Evolutionary conservation across 2,888 invertebrate genomes (phyloP).

Genomic region (Hypselothyrea guttata): DNA sequence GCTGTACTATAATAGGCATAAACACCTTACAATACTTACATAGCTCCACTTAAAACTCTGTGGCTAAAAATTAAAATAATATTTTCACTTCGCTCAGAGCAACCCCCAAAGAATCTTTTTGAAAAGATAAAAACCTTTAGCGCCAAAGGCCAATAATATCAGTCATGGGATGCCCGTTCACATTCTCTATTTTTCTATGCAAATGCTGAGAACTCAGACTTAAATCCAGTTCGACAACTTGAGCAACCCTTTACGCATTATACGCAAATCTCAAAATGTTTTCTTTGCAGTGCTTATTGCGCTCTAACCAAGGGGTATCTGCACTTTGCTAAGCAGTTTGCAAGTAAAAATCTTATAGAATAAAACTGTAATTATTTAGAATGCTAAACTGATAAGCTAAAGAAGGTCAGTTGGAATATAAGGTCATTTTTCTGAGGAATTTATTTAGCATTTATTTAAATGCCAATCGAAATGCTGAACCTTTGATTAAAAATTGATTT

Average conservation of each 20-base stretch:
- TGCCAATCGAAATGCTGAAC: no score
- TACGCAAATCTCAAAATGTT: conserved; percentile 75
- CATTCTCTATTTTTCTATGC: conserved; percentile 70
- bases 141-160: conserved; percentile 23
- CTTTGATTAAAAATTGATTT: no score
- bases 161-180: conserved; percentile 10
- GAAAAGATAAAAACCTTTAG: conserved; percentile 16
- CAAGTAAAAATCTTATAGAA: no score
- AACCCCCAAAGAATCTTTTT: conserved; percentile 41
- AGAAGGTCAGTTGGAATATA: no score
- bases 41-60: conserved; percentile 51
- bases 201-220: conserved; percentile 58
- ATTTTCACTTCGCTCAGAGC: conserved; percentile 60
- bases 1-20: neutral
- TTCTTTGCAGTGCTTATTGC: conserved; percentile 63
- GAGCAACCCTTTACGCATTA: conserved; percentile 69
- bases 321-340: neutral
- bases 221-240: conserved; percentile 17
- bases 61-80: conserved; percentile 77
- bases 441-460: no score
- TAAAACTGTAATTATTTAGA: no score
- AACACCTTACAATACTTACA: conserved; percentile 10
- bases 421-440: no score
- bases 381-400: no score
- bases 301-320: neutral